Conservation (phyloP, 2,113 vertebrate genomes). For the Thymallus thymallus region DNA sequence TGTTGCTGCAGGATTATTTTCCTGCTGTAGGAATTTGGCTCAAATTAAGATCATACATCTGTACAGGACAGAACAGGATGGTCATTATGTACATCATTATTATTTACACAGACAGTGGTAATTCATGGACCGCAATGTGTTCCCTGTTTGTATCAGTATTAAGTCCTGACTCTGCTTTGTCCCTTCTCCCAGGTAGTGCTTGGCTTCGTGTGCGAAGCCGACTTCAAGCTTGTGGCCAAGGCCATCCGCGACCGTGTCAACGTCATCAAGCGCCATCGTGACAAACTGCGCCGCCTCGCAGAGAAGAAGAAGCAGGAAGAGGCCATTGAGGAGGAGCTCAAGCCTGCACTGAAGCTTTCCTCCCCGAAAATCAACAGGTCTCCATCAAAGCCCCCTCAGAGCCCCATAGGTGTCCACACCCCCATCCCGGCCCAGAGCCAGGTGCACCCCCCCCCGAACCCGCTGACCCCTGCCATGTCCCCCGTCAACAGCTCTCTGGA, state of each 20-base stretch:
- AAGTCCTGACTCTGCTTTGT: neutral
- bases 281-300: constrained; percentile 78
- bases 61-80: too few species aligned
- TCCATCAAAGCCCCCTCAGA: neutral
- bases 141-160: constrained; percentile 19
- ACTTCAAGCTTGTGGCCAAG: constrained; percentile 94
- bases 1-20: too few species aligned
- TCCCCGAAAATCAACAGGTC: constrained; percentile 27
- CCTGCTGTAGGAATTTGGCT: too few species aligned
- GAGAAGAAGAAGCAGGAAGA: constrained; percentile 64
- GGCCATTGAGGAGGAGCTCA: constrained; percentile 63
- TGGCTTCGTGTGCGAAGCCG: constrained; percentile 89
- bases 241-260: constrained; percentile 89
- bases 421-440: constrained; percentile 17
- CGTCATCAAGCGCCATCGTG: constrained; percentile 87
- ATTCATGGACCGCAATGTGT: neutral
- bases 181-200: constrained; percentile 82
- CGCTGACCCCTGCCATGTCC: constrained; percentile 32
- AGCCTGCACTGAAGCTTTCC: neutral
- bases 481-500: constrained; percentile 63
- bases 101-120: constrained; percentile 8
- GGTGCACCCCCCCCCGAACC: constrained; percentile 2
- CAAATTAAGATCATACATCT: too few species aligned
- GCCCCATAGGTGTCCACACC: neutral
- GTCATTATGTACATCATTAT: neutral